Evolutionary conservation across 2,888 invertebrate species (phyloP), one percentile per base, ranked within the genome.

Genomic region (Dione juno): DNA sequence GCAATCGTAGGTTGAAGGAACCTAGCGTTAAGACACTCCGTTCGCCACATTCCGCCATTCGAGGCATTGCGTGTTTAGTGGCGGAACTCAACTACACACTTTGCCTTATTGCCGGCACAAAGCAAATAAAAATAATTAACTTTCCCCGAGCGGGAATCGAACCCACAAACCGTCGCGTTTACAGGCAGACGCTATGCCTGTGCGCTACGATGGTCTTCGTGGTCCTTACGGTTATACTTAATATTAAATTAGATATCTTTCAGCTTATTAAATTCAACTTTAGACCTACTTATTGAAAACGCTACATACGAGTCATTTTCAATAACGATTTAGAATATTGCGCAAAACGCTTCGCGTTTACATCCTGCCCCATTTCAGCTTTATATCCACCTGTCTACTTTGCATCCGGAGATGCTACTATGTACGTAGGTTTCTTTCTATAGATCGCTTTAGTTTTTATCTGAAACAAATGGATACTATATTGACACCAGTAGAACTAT

Each of bases 311-410:
- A 19, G 16, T 16, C 57, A 40, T 37, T 57, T 57, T 40, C 37
- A 57, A 57, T 57, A 57, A 40, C 37, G n/a, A 45, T 45, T 61
- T 61, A 45, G 11, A 16, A 61, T 21, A 61, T 61, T 45, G 28
- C 45, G 43, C 35, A 40, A 52, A 58, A 58, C 58, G 63, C 48
- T 43, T 41, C 14, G 52, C 37, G 43, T 21, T 41, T 41, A 63
- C 63, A 45, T 61, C 64, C 66, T 50, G 52, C 66, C 21, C 19
- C 61, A 35, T 35, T 41, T 43, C 52, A 67, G 66, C 67, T 41
- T 67, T 70, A 73, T 75, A 74, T 76, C 78, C 79, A 76, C 79
- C 74, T 80, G 82, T 84, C 82, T 82, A 78, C 78, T 75, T 72
- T 79, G 79, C 79, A 82, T 84, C 84, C 84, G 74, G 67, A 70